Evolutionary conservation across 2,113 vertebrate species (phyloP), one percentile per base, ranked within the genome.

Genomic region (Cromileptes altivelis): DNA sequence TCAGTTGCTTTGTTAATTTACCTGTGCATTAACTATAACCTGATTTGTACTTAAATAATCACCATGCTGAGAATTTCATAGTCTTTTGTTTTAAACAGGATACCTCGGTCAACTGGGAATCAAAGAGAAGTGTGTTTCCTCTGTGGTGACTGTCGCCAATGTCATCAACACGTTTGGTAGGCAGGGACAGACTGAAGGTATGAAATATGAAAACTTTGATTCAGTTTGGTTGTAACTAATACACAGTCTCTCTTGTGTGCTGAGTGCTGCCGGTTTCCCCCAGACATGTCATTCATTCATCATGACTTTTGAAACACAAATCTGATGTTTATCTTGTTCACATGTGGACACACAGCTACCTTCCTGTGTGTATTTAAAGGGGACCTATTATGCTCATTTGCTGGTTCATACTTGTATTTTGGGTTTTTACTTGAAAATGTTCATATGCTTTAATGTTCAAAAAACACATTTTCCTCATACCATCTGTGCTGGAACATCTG

Each of bases 111-210:
- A 98, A 27, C 91, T 97, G 88, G 98, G 98, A 72, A 91, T 99
- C 75, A 98, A 96, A 87, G 97, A 99, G 92, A 96, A 94, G 8
- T 96, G 78, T 75, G 85, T 94, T 60, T 88, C 93, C 21, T 96
- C 97, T 3, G 97, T 99, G 82, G 94, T 93, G 81, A 98, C 97
- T 19, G 95, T 99, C 1, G 95, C 96, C 55, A 94, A 91, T 5
- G 95, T 98, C 64, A 97, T 99, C 70, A 97, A 97, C 63, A 87
- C 93, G 4, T 99, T 99, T 82, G 95, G 96, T 45, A 96, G 95
- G 73, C 97, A 98, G 0, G 96, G 96, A 84, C 95, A 95, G 76
- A 87, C 95, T 62, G 97, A 99, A 97, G 98, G 98, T 99, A 96
- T 84, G 81, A 80, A 70, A 78, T 30, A 57, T 53, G 19, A 78